Conservation (phyloP, 2,888 invertebrate species). For the Eulithis testata region DNA sequence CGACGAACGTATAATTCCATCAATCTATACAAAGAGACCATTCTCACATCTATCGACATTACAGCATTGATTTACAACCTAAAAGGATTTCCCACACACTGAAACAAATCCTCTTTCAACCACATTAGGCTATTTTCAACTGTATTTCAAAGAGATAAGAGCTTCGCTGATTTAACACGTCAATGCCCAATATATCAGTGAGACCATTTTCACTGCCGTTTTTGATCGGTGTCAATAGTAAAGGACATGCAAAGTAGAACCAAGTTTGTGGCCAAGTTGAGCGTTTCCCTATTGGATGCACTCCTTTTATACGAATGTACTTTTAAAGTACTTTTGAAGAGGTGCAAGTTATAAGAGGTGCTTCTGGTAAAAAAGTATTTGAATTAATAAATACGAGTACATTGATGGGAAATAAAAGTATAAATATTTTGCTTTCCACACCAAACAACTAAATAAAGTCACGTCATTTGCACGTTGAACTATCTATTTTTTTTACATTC, state of each 20-base stretch:
- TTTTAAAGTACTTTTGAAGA: conserved; percentile 8
- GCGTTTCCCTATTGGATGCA: conserved; percentile 57
- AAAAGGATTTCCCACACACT: conserved; percentile 26
- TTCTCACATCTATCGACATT: conserved; percentile 19
- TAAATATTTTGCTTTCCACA: too few relatives aligned
- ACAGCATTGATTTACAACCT: conserved; percentile 20
- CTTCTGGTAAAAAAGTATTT: too few relatives aligned
- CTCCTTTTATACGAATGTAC: conserved; percentile 33
- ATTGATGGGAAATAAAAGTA: too few relatives aligned
- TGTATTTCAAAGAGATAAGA: conserved; percentile 14
- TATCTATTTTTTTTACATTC: too few relatives aligned
- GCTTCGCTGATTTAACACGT: conserved; percentile 14
- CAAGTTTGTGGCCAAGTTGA: conserved; percentile 63
- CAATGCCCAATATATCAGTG: conserved; percentile 47
- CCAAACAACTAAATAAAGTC: too few relatives aligned
- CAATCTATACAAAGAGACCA: not conserved
- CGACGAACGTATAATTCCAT: not conserved
- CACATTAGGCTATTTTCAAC: conserved; percentile 6
- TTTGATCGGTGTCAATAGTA: conserved; percentile 70
- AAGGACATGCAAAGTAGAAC: conserved; percentile 68
- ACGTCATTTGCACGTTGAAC: too few relatives aligned
- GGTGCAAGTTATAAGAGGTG: conserved; percentile 16
- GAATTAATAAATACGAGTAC: too few relatives aligned
- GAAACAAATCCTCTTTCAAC: not conserved
- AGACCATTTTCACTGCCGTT: conserved; percentile 67